Base-by-base conservation (phyloP, 2,888 invertebrate genomes). In the Himalopsyche kuldschensis region DNA sequence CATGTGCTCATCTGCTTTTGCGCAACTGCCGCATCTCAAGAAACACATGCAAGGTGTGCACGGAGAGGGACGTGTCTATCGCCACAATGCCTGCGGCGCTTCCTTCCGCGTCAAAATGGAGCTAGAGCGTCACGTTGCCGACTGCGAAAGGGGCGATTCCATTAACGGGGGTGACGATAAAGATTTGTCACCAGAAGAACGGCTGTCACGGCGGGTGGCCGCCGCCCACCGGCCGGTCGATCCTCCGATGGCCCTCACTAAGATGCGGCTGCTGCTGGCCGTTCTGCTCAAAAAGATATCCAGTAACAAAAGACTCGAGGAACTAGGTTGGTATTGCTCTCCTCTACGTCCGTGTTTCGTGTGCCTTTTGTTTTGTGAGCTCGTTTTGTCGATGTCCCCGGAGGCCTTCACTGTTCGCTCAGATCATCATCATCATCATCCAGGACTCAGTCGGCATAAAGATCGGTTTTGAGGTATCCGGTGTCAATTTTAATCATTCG, bases 11-110 rank as follows among this genome's bases (percentile, higher is more conserved):
- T 92, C 94, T 48, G 94, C 94, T 0, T 97, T 97, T 89, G 95
- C 96, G 0, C 97, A 97, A 88, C 89, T 97, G 82, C 96, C 97
- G 0, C 97, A 97, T 88, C 93, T 97, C 89, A 97, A 97, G 89
- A 96, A 96, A 85, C 97, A 97, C 89, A 96, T 97, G 96, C 93
- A 94, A 85, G 95, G 95, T 87, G 96, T 97, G 81, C 97, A 97
- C 89, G 95, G 95, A 41, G 94, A 95, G 87, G 93, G 93, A 85
- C 95, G 96, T 87, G 95, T 96, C 0, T 97, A 97, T 88, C 94
- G 94, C 88, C 97, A 97, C 88, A 90, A 91, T 27, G 93, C 93
- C 79, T 97, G 97, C 89, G 92, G 93, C 41, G 91, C 93, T 77
- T 96, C 95, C 88, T 96, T 95, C 88, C 95, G 95, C 88, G 94